phyloP scores from a whole-genome alignment of 2,113 vertebrate species.

The Eptesicus fuscus region DNA sequence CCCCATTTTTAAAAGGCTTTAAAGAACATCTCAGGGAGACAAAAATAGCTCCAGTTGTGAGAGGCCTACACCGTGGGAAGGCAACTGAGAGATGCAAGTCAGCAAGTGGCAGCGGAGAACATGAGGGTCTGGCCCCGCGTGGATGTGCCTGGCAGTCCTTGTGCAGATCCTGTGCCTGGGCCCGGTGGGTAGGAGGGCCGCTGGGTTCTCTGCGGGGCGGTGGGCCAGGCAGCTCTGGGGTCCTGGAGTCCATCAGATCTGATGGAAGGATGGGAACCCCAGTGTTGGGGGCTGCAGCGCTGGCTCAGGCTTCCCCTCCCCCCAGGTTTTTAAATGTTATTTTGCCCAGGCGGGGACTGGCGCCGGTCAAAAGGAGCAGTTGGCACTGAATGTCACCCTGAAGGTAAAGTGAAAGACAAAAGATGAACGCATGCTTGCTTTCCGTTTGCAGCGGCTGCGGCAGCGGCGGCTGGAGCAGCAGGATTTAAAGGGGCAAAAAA shows the following conservation, averaged over 20 bases:
- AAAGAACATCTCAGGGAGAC: slow-evolving; percentile 43
- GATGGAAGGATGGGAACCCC: neutral
- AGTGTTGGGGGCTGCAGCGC: neutral
- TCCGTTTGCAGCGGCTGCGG: slow-evolving; percentile 54
- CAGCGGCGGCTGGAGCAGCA: slow-evolving; percentile 37
- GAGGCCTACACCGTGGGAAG: slow-evolving; percentile 70
- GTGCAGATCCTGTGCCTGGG: slow-evolving; percentile 40
- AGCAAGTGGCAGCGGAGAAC: slow-evolving; percentile 44
- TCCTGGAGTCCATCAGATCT: neutral
- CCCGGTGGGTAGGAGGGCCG: slow-evolving; percentile 59
- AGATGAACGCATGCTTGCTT: slow-evolving; percentile 81
- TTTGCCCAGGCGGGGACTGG: slow-evolving; percentile 75
- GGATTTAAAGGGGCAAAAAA: slow-evolving; percentile 64
- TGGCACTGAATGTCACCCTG: slow-evolving; percentile 82
- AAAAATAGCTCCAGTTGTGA: slow-evolving; percentile 49
- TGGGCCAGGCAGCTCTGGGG: slow-evolving; percentile 27
- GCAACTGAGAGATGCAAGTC: slow-evolving; percentile 58
- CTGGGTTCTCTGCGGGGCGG: slow-evolving; percentile 39
- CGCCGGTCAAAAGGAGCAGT: slow-evolving; percentile 76
- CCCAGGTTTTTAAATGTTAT: slow-evolving; percentile 20
- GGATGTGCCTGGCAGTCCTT: slow-evolving; percentile 32
- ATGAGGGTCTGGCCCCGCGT: slow-evolving; percentile 39
- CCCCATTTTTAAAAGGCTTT: slow-evolving; percentile 56
- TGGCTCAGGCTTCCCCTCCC: neutral
- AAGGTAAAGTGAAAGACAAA: slow-evolving; percentile 84